Conservation (phyloP, 2,113 vertebrate species). For the Toxotes jaculatrix region DNA sequence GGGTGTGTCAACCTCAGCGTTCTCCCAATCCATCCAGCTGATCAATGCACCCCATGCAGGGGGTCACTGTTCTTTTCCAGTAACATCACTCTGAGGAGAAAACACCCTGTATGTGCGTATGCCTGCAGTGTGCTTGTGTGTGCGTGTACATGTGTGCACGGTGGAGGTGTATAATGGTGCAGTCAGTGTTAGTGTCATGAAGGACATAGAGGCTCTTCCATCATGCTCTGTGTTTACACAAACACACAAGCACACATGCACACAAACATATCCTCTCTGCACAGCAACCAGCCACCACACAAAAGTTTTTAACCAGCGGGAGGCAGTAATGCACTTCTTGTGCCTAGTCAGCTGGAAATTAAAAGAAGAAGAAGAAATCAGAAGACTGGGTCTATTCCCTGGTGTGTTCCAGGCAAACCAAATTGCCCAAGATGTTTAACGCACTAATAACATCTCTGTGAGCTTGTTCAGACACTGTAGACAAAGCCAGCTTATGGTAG, state of each 20-base stretch:
- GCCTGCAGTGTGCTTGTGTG: background rate
- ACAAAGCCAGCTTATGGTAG: no score
- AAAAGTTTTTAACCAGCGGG: background rate
- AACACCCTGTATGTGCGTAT: conserved; percentile 19
- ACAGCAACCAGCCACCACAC: background rate
- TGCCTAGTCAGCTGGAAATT: no score
- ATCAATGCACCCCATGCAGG: conserved; percentile 34
- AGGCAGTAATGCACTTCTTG: no score
- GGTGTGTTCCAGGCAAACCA: no score
- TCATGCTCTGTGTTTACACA: conserved; percentile 48
- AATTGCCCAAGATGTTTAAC: no score
- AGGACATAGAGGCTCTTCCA: conserved; percentile 49
- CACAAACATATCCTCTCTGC: background rate
- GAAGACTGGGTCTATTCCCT: no score
- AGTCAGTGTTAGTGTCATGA: conserved; percentile 28
- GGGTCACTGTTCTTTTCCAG: conserved; percentile 35
- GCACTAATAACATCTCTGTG: no score
- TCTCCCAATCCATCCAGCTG: conserved; percentile 48
- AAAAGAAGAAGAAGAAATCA: no score
- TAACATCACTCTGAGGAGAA: conserved; percentile 32
- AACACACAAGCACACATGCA: background rate
- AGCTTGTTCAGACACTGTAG: no score
- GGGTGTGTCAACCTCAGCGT: conserved; percentile 16
- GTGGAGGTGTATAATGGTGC: conserved; percentile 15
- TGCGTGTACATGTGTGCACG: background rate